These are phyloP conservation scores for Polyommatus icarus DNA, from an alignment of 2,888 invertebrate genomes.

Conservation along the genomic window DNA sequence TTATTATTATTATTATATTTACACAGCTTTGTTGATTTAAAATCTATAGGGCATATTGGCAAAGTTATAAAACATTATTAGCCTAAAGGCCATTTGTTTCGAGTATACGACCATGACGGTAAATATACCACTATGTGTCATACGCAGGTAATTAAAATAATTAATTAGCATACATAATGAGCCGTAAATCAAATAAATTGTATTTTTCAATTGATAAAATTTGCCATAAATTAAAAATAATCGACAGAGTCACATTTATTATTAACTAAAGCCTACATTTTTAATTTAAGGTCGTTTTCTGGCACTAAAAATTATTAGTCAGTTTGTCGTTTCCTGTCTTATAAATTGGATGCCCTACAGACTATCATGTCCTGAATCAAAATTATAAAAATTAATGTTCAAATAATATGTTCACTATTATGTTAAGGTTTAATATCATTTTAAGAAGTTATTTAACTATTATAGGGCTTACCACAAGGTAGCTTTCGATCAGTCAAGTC, in stretches of 20 bases:
- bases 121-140: background rate
- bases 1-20: too few relatives aligned
- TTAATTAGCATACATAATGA: constrained; percentile 19
- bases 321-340: background rate
- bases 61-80: background rate
- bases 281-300: background rate
- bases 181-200: constrained; percentile 2
- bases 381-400: too few relatives aligned
- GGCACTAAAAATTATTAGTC: background rate
- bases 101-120: background rate
- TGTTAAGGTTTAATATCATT: too few relatives aligned
- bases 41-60: background rate
- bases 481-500: too few relatives aligned
- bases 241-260: background rate
- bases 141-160: constrained; percentile 3
- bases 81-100: constrained; percentile 4
- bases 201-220: background rate
- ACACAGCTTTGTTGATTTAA: background rate
- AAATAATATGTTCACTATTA: too few relatives aligned
- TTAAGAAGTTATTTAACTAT: too few relatives aligned
- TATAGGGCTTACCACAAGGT: too few relatives aligned
- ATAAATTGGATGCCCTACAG: too few relatives aligned
- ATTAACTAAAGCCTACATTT: background rate
- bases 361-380: too few relatives aligned
- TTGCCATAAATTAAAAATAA: constrained; percentile 6